Evolutionary conservation across 2,797 vertebrate species (phyloP), one percentile per base, ranked within the genome.

Genomic region (Pipistrellus pipistrellus): DNA sequence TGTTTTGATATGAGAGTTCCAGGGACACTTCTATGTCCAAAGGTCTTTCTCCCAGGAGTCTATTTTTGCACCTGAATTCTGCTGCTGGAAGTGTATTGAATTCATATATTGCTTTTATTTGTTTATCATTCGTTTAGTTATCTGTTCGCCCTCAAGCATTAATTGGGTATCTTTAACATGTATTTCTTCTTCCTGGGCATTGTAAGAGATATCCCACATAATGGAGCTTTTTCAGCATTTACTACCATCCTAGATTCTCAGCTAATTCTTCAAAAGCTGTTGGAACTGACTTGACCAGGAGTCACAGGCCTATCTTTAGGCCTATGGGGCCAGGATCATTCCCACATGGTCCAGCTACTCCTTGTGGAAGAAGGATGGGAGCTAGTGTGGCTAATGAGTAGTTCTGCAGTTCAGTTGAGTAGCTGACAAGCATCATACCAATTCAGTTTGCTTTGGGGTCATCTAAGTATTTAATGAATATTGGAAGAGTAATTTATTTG

Each of bases 401-500:
- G 64, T 25, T 73, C 27, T 82, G 14, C 41, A 85, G 59, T 78
- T 57, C 85, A 59, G 51, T 81, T 71, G 59, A 85, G 46, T 83
- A 48, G 8, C 44, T 90, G 57, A 55, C 15, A 71, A 72, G 48
- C 66, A 82, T 38, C 80, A 35, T 53, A 30, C 27, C 53, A 68
- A 1, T 83, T 73, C 38, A 76, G 3, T 85, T 93, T 75, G 14
- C 69, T 59, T 66, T 53, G n/a, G 53, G 32, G 11, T 82, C 64
- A 59, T 68, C 35, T 72, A 0, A 77, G 44, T 73, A 66, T 69
- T 62, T 72, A 75, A 84, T 85, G 72, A 77, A 53, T 96, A 62
- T 55, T 73, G n/a, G 13, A 53, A 91, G 35, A 86, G 48, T 35
- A 51, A 64, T 90, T 90, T 81, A 25, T 90, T 90, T 66, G 32